Evolutionary conservation across 2,888 invertebrate genomes (phyloP).

Genomic region (Galerucella pusilla): DNA sequence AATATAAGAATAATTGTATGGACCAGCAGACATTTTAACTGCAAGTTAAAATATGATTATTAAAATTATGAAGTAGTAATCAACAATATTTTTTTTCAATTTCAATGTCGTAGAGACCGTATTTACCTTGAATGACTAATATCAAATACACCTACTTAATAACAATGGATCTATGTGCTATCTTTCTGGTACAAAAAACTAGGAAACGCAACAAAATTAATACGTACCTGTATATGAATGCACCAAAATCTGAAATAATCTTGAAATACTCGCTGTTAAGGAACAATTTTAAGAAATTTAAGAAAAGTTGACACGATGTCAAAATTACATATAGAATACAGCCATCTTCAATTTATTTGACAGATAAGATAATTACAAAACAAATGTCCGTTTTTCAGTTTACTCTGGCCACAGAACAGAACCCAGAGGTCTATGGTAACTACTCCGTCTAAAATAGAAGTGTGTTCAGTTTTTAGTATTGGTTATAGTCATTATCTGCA

Average conservation of each 20-base stretch:
- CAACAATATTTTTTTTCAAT: neutral
- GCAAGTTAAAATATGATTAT: conserved; percentile 24
- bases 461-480: too few relatives aligned
- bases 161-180: neutral
- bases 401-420: too few relatives aligned
- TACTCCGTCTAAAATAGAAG: too few relatives aligned
- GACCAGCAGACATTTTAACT: conserved; percentile 88
- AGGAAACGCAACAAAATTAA: conserved; percentile 22
- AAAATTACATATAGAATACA: conserved; percentile 49
- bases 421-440: too few relatives aligned
- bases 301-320: conserved; percentile 50
- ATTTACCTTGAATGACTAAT: conserved; percentile 36
- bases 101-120: conserved; percentile 8
- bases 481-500: too few relatives aligned
- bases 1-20: conserved; percentile 99
- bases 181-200: neutral
- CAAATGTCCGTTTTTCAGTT: neutral
- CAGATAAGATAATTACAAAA: conserved; percentile 16
- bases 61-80: conserved; percentile 6
- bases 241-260: conserved; percentile 35
- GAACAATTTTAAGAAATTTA: conserved; percentile 39
- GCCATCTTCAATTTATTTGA: conserved; percentile 45
- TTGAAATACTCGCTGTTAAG: conserved; percentile 35
- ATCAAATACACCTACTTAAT: conserved; percentile 23
- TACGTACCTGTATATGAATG: conserved; percentile 32